A percentile compares a stretch with the other conserved stretches of the same genome.
Conservation (phyloP, 2,888 invertebrate species). For the Metalampra italica region DNA sequence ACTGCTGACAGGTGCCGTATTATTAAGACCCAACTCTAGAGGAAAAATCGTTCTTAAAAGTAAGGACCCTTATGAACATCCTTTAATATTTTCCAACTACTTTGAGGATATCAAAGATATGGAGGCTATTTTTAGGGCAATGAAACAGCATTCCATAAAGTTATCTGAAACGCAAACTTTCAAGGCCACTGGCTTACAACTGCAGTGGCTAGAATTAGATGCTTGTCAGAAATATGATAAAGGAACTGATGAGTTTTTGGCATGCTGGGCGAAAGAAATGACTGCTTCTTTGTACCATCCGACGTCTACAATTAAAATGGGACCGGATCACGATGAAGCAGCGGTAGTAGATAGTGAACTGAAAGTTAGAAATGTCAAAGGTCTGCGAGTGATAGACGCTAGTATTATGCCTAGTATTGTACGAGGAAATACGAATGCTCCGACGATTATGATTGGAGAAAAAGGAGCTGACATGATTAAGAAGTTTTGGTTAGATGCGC, state of each 20-base stretch:
- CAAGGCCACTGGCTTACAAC: conserved; percentile 34
- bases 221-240: conserved; percentile 38
- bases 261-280: conserved; percentile 42
- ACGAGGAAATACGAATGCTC: conserved; percentile 81
- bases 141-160: conserved; percentile 34
- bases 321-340: conserved; percentile 53
- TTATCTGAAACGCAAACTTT: conserved; percentile 43
- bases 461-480: conserved; percentile 82
- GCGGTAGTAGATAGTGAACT: conserved; percentile 79
- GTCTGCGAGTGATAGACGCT: conserved; percentile 80
- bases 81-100: conserved; percentile 81
- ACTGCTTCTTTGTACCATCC: conserved; percentile 83
- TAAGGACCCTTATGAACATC: conserved; percentile 81
- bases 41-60: conserved; percentile 83
- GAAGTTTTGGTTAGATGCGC: conserved; percentile 60
- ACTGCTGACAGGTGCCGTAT: conserved; percentile 72
- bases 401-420: conserved; percentile 82
- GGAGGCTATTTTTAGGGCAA: conserved; percentile 34
- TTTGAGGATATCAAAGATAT: conserved; percentile 77
- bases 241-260: conserved; percentile 36
- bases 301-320: conserved; percentile 82
- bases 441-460: conserved; percentile 82
- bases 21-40: conserved; percentile 83
- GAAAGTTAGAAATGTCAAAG: conserved; percentile 69
- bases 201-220: conserved; percentile 47